These are phyloP conservation scores for Austrolebias charrua DNA, from an alignment of 2,797 vertebrate species.

Conservation along the genomic window DNA sequence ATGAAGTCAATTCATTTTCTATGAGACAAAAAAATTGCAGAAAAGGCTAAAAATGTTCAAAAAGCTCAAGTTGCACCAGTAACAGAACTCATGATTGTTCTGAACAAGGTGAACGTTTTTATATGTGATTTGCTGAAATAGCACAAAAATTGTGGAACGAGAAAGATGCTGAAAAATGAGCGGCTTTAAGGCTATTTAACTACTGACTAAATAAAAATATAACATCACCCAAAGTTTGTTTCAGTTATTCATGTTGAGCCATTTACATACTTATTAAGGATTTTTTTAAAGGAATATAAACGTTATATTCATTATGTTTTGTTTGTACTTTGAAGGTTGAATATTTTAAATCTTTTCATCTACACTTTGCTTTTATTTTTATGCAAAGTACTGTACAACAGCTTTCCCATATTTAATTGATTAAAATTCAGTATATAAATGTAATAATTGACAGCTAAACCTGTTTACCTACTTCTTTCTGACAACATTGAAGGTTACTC, in stretches of 20 bases:
- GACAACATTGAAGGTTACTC: not conserved
- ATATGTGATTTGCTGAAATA: no score
- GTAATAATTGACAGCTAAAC: constrained; percentile 11
- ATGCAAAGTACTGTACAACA: not conserved
- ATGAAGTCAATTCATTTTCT: no score
- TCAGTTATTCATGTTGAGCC: constrained; percentile 16
- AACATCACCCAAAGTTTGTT: constrained; percentile 5
- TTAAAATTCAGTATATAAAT: not conserved
- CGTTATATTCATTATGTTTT: not conserved
- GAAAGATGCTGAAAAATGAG: no score
- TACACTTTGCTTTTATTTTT: constrained; percentile 2
- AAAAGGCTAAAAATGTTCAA: no score
- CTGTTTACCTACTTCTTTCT: constrained; percentile 12
- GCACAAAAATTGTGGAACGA: no score
- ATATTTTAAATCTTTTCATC: not conserved
- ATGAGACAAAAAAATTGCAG: no score
- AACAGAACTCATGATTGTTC: no score
- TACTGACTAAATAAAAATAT: constrained; percentile 16
- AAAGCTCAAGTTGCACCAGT: no score
- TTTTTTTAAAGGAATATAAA: not conserved
- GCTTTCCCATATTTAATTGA: not conserved
- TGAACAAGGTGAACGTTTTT: no score
- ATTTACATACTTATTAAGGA: not conserved
- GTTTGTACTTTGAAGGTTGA: constrained; percentile 4
- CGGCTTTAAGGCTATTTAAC: constrained; percentile 26